Evolutionary conservation across 2,797 vertebrate genomes (phyloP).

Genomic region (Gallinago nigripennis): DNA sequence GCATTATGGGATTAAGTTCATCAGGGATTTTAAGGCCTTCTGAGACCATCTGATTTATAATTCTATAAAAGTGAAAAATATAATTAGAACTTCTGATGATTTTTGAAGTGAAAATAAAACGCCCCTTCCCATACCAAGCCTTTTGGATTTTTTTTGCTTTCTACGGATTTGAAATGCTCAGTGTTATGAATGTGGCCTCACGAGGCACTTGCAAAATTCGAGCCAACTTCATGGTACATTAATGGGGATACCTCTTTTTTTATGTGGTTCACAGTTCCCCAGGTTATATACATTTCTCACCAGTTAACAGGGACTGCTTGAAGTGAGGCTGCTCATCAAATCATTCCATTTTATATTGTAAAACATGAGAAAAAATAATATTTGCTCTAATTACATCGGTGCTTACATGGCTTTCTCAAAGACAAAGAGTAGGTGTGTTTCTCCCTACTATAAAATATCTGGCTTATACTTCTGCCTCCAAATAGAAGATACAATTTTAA

Average conservation of each 20-base stretch:
- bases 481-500: neutral
- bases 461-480: neutral
- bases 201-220: neutral
- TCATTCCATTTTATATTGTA: neutral
- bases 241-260: neutral
- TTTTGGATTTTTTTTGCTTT: neutral
- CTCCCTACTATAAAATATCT: neutral
- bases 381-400: neutral
- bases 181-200: neutral
- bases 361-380: neutral
- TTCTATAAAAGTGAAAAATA: neutral
- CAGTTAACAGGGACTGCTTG: neutral
- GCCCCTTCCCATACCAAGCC: neutral
- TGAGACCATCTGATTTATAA: slow-evolving; percentile 5
- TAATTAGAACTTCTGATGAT: neutral
- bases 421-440: neutral
- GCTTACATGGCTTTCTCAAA: neutral
- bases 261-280: rapidly evolving
- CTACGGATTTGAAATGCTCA: neutral
- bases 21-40: neutral
- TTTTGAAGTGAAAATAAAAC: neutral
- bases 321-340: neutral
- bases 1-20: slow-evolving; percentile 23
- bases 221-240: neutral
- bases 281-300: neutral